Conservation (phyloP, 1,140 invertebrate species). For the Helicoverpa armigera region DNA sequence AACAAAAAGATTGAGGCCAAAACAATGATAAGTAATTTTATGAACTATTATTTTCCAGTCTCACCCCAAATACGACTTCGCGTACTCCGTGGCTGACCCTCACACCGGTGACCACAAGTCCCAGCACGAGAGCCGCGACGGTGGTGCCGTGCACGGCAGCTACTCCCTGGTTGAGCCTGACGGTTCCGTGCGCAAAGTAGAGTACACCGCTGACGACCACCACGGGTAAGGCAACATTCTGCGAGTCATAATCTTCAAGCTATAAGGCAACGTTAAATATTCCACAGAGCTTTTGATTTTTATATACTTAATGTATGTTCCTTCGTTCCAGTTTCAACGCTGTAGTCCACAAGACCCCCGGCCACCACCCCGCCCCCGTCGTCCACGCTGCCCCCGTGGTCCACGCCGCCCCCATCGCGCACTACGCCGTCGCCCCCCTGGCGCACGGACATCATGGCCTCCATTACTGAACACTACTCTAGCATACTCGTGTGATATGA, state of each 20-base stretch:
- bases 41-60: conserved; percentile 62
- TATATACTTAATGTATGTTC: no score
- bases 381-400: conserved; percentile 64
- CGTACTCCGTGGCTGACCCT: conserved; percentile 83
- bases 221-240: conserved; percentile 71
- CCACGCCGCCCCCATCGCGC: conserved; percentile 63
- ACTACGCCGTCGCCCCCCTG: conserved; percentile 60
- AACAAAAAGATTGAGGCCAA: conserved; percentile 7
- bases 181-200: conserved; percentile 86
- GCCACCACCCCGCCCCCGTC: conserved; percentile 79
- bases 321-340: conserved; percentile 82
- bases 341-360: conserved; percentile 84
- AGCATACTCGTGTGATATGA: conserved; percentile 63
- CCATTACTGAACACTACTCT: conserved; percentile 75
- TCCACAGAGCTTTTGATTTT: no score
- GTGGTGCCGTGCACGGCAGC: conserved; percentile 82
- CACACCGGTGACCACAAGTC: conserved; percentile 84
- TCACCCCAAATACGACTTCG: conserved; percentile 85
- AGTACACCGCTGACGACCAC: conserved; percentile 87
- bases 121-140: conserved; percentile 83
- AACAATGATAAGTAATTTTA: neutral
- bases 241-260: neutral
- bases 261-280: no score
- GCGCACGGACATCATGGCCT: conserved; percentile 80
- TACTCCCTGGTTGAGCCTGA: conserved; percentile 86